Base-by-base conservation (phyloP, 2,113 vertebrate species). In the Tragulus kanchil region DNA sequence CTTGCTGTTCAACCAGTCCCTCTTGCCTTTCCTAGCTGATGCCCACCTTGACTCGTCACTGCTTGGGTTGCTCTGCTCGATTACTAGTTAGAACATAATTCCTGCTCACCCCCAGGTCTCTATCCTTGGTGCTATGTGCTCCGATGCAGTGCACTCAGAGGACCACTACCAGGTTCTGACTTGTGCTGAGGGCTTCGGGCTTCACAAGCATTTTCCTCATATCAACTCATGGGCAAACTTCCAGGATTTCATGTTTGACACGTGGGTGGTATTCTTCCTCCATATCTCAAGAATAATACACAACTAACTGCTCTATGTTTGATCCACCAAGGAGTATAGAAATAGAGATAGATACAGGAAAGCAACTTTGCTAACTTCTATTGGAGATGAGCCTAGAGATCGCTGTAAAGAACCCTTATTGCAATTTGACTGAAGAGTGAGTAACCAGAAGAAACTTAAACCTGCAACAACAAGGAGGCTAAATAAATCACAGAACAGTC, bases 401-500 rank as follows among this genome's bases (percentile, higher is more conserved):
- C n/a, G 31, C 17, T 12, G 28, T 31, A 23, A 75, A 26, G 16
- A 95, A 52, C 21, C n/a, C 3, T 65, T 28, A 5, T 36, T 45
- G 12, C 61, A 62, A 64, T 8, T 19, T 12, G 61, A 81, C 65
- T 83, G 17, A 94, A 61, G 50, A 91, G 28, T n/a, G n/a, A 93
- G 23, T 45, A 56, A 73, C 17, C 56, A 23, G 48, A 36, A 79
- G 28, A 7, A 85, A 82, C 23, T 88, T 81, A 61, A 50, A 62
- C 75, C 88, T 50, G 26, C 82, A 95, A 65, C 56, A 58, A 36
- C 11, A 54, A 0, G 1, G 62, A 45, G 5, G 31, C 90, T 85
- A 90, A 97, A 96, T 75, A 93, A 93, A 93, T 48, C 4, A 8
- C 31, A 11, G 45, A 88, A 82, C 5, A 42, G 42, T 54, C n/a